Conservation (phyloP, 2,888 invertebrate species). For the Isotomurus palustris region DNA sequence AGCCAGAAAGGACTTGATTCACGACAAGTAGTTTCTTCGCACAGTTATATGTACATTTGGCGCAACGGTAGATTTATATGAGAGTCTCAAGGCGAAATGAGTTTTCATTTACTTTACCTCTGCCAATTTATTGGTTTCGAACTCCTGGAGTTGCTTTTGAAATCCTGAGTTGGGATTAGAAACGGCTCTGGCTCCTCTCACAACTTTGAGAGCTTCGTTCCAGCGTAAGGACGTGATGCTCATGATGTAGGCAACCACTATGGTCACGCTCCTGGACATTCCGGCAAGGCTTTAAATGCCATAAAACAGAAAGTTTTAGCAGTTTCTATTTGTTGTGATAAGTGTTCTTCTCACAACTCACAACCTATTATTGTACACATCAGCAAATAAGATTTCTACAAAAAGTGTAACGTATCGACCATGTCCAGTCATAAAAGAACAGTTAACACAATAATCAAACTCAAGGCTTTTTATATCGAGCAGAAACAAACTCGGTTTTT, state of each 20-base stretch:
- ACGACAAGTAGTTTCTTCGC: no score
- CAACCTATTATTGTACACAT: not conserved
- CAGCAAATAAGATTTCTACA: constrained; percentile 33
- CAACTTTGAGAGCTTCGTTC: constrained; percentile 89
- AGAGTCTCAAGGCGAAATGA: no score
- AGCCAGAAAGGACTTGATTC: no score
- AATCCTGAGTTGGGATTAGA: constrained; percentile 96
- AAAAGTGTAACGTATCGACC: no score
- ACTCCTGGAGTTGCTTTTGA: constrained; percentile 88
- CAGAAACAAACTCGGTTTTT: no score
- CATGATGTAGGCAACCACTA: constrained; percentile 95
- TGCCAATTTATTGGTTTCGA: constrained; percentile 70
- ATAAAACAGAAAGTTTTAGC: not conserved
- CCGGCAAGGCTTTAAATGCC: constrained; percentile 74
- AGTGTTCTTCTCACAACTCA: not conserved
- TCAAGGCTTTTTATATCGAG: no score
- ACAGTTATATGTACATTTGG: no score
- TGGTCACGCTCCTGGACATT: constrained; percentile 93
- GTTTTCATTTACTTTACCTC: no score
- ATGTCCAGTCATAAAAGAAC: no score
- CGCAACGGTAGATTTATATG: no score
- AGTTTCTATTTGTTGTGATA: not conserved
- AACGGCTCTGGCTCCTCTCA: constrained; percentile 82
- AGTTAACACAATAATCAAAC: no score
- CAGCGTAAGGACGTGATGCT: constrained; percentile 81